These are phyloP conservation scores for Mesochorus sp. DNA, from an alignment of 2,888 invertebrate genomes.

Conservation along the genomic window DNA sequence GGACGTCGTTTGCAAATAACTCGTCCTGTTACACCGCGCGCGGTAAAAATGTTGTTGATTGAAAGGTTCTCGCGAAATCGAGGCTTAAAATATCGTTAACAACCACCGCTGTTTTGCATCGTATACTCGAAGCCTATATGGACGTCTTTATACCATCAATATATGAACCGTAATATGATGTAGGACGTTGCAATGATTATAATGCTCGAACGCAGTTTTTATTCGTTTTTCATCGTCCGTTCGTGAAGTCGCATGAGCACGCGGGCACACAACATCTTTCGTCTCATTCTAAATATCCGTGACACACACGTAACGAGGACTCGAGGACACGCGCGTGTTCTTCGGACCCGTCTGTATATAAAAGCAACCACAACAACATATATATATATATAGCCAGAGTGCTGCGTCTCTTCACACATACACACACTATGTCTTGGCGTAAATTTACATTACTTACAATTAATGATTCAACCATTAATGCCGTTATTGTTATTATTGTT, in stretches of 20 bases:
- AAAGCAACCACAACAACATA: not conserved
- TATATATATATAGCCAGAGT: slow-evolving; percentile 22
- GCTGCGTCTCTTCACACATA: slow-evolving; percentile 8
- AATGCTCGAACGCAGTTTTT: slow-evolving; percentile 27
- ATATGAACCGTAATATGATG: no score
- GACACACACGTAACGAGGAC: slow-evolving; percentile 70
- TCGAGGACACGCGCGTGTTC: slow-evolving; percentile 56
- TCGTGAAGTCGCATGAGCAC: slow-evolving; percentile 61
- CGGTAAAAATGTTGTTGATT: no score
- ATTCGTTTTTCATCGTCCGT: slow-evolving; percentile 11
- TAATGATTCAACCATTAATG: slow-evolving; percentile 7
- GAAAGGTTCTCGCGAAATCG: no score
- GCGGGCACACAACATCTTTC: slow-evolving; percentile 40
- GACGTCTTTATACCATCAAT: no score
- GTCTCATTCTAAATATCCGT: slow-evolving; percentile 71
- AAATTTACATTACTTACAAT: slow-evolving; percentile 17
- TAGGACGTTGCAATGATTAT: slow-evolving; percentile 20
- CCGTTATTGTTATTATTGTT: not conserved
- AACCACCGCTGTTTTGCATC: no score
- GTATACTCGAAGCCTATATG: no score
- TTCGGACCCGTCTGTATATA: slow-evolving; percentile 33
- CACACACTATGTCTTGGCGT: not conserved
- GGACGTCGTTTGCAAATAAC: no score
- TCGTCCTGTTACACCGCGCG: no score
- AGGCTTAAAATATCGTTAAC: no score